Conservation (phyloP, 2,888 invertebrate species). For the Lasioglossum lativentre region DNA sequence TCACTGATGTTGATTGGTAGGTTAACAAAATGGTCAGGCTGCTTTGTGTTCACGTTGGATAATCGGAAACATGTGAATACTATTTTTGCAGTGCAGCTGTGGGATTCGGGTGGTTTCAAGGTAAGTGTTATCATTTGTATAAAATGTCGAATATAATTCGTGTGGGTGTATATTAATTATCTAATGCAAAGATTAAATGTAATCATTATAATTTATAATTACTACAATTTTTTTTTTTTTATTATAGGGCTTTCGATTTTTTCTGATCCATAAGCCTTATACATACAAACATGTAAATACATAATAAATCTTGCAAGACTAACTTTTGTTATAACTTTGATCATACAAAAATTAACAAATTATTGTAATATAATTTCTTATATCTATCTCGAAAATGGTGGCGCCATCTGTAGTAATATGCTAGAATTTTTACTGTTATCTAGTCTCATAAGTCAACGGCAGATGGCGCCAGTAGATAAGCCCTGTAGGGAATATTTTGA, state of each 20-base stretch:
- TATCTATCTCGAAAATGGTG: too few relatives aligned
- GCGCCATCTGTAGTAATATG: too few relatives aligned
- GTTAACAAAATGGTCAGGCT: slow-evolving; percentile 31
- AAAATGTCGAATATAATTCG: background rate
- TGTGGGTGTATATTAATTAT: background rate
- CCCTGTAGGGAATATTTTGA: too few relatives aligned
- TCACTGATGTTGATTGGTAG: slow-evolving; percentile 17
- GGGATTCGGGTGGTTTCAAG: background rate
- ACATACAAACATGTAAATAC: too few relatives aligned
- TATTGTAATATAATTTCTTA: too few relatives aligned
- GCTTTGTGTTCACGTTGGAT: background rate
- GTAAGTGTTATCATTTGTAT: background rate
- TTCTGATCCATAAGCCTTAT: too few relatives aligned
- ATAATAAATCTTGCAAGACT: too few relatives aligned
- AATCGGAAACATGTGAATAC: slow-evolving; percentile 57
- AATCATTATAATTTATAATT: background rate
- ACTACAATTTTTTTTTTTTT: too few relatives aligned
- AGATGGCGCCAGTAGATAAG: background rate
- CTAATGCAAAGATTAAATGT: background rate
- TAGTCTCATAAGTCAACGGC: background rate
- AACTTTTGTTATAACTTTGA: too few relatives aligned
- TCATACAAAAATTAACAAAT: too few relatives aligned
- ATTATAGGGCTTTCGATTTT: too few relatives aligned
- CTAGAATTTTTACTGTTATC: background rate
- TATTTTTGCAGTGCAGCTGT: slow-evolving; percentile 6